Evolutionary conservation across 2,888 invertebrate species (phyloP).

Genomic region (Eupithecia subfuscata): DNA sequence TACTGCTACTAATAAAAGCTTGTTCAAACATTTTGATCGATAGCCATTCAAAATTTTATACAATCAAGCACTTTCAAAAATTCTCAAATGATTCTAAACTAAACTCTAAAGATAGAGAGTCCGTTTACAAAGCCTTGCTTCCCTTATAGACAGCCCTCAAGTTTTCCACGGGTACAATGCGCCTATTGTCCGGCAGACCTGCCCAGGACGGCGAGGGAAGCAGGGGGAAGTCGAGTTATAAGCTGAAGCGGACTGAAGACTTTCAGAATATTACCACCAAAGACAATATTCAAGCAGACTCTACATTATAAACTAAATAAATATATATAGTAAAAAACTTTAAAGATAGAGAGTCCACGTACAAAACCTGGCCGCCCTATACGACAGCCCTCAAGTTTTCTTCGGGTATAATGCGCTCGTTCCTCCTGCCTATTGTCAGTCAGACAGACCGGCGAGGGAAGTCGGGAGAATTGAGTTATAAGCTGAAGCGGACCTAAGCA

Average conservation of each 20-base stretch:
- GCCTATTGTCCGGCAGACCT: neutral
- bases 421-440: neutral
- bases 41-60: too few relatives aligned
- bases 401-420: neutral
- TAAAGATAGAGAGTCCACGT: neutral
- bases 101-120: neutral
- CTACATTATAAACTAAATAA: too few relatives aligned
- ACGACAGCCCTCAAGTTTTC: neutral
- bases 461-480: neutral
- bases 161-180: neutral
- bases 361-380: neutral
- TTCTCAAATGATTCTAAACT: too few relatives aligned
- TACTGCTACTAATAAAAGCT: too few relatives aligned
- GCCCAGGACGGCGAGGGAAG: neutral
- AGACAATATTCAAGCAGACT: too few relatives aligned
- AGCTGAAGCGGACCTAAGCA: neutral
- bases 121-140: neutral
- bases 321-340: too few relatives aligned
- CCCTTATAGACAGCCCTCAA: neutral
- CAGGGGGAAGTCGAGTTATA: neutral
- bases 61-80: too few relatives aligned
- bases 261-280: too few relatives aligned
- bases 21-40: too few relatives aligned
- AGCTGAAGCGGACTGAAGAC: neutral
- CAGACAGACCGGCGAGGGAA: neutral